Percentiles rank a stretch among this genome's conserved stretches.
phyloP scores from a whole-genome alignment of 2,113 vertebrate species.

The Rissa tridactyla region DNA sequence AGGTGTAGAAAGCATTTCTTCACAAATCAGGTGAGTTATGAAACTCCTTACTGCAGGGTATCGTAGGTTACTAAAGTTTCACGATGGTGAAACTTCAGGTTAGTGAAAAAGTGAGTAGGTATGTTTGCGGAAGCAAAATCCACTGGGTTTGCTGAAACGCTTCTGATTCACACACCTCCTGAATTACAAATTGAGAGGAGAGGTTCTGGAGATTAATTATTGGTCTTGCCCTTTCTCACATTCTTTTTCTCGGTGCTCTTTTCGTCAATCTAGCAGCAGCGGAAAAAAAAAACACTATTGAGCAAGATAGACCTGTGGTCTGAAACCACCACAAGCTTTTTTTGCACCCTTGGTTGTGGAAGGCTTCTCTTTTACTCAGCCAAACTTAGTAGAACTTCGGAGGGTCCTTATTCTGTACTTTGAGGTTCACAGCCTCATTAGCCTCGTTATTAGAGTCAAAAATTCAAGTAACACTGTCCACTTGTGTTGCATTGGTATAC shows the following conservation, averaged over 20 bases:
- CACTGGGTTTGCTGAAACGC: not conserved
- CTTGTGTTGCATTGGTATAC: rapidly evolving
- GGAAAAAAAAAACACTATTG: not conserved
- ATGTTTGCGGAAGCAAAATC: not conserved
- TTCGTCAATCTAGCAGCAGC: not conserved
- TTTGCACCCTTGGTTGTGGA: not conserved
- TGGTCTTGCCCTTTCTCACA: not conserved
- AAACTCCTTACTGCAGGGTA: not conserved
- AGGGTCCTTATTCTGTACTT: not conserved
- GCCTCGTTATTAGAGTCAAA: not conserved
- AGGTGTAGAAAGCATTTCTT: not conserved
- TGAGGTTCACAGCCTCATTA: not conserved
- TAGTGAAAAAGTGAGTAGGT: not conserved
- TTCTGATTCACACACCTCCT: not conserved
- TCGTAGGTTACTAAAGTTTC: not conserved
- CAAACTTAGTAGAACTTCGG: not conserved
- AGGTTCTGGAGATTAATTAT: not conserved
- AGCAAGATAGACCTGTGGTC: not conserved
- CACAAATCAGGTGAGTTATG: not conserved
- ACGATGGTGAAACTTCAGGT: no score
- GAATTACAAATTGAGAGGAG: not conserved
- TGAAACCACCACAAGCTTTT: not conserved
- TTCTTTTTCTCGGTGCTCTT: not conserved
- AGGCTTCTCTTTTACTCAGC: not conserved
- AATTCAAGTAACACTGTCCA: not conserved